Evolutionary conservation across 1,140 invertebrate genomes (phyloP), one percentile per base, ranked within the genome.

Genomic region (Aphaenogaster rudis): DNA sequence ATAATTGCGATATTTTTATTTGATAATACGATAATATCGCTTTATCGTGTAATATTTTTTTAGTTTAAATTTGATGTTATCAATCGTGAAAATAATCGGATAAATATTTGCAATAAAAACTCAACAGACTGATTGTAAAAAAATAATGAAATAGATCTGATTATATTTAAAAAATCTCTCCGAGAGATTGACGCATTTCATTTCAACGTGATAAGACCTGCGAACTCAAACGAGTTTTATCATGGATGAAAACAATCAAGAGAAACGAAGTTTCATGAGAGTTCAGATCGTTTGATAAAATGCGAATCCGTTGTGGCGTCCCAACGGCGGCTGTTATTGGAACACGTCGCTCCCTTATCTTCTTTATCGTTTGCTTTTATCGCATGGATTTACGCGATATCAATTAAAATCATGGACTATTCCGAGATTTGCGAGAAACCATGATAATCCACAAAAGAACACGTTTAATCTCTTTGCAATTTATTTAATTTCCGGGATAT

Each of bases 381-480:
- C 63, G 36, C n/a, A 15, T 11, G 61, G 63, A 77, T 85, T 82
- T 84, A 85, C 63, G 61, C 63, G 21, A 69, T 85, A 85, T 6
- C 81, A 86, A 88, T 88, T 87, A 85, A 87, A 85, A 85, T 84
- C 57, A 59, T 5, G 13, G 45, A 78, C 13, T 50, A 33, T 13
- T 1, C 28, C 39, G 15, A 33, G 45, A 50, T 74, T 63, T 7
- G 13, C 13, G n/a, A 28, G 52, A 28, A 82, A 61, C 11, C 11
- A 17, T 48, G 42, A 17, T 61, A 36, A 84, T 74, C 33, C 48
- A 8, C 48, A 33, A 13, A 36, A 59, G 28, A 52, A 39, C 11
- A 72, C 11, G 0, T 17, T 42, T 45, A 1, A 59, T 59, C 21
- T n/a, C 50, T 71, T 57, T 6, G n/a, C 11, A 78, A 67, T 39